These are phyloP conservation scores for Hypsibius dujardini DNA, from an alignment of 1,140 invertebrate genomes.

Conservation along the genomic window DNA sequence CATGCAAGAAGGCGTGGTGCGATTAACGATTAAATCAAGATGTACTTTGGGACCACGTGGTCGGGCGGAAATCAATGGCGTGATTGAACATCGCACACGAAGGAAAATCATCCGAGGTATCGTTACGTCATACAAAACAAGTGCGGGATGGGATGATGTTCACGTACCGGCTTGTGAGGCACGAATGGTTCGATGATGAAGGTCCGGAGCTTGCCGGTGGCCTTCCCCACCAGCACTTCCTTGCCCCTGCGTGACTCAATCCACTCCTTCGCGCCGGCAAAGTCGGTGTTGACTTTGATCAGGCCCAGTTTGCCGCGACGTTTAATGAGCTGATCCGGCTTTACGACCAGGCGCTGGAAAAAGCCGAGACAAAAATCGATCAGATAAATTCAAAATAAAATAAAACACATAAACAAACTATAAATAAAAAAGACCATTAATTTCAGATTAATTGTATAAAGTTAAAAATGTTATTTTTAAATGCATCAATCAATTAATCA, in stretches of 20 bases:
- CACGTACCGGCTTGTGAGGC: slow-evolving; percentile 55
- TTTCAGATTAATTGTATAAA: not conserved
- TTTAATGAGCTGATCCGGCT: slow-evolving; percentile 97
- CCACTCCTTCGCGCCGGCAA: slow-evolving; percentile 63
- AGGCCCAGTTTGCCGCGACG: slow-evolving; percentile 86
- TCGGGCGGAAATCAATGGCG: too few species aligned
- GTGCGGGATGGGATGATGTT: slow-evolving; percentile 25
- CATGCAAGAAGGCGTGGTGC: not conserved
- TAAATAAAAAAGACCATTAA: not conserved
- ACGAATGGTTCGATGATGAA: slow-evolving; percentile 97
- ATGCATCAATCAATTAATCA: not conserved
- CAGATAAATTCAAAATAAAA: too few species aligned
- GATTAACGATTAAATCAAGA: too few species aligned
- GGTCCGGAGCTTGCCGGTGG: slow-evolving; percentile 64
- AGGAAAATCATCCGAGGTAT: too few species aligned
- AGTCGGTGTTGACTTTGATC: slow-evolving; percentile 77
- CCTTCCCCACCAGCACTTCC: slow-evolving; percentile 62
- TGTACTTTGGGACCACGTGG: too few species aligned
- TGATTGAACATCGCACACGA: too few species aligned
- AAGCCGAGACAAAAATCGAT: slow-evolving; percentile 21
- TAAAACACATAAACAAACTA: too few species aligned
- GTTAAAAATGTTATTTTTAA: not conserved
- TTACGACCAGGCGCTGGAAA: slow-evolving; percentile 70
- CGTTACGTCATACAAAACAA: too few species aligned
- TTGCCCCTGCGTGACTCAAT: slow-evolving; percentile 65